Evolutionary conservation across 1,140 invertebrate genomes (phyloP), one percentile per base, ranked within the genome.

Genomic region (Pachyrhynchus sulphureomaculatus): DNA sequence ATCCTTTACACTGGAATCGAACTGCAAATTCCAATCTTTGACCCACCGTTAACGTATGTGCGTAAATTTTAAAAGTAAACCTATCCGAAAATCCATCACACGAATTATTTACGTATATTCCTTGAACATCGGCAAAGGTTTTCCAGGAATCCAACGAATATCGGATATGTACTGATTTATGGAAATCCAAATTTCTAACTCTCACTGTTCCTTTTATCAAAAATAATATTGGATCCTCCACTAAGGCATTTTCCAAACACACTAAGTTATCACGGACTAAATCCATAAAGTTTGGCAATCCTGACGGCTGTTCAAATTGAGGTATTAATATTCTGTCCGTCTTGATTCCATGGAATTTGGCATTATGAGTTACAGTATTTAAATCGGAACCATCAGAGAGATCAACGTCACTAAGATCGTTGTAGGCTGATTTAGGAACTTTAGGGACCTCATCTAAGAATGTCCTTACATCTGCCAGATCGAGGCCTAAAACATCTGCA

Each of bases 51-150:
- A 94, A 77, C 32, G 83, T 86, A 67, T 88, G 84, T 54, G 86
- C 87, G 60, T 89, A 90, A 1, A 92, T 70, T 4, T 86, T 74
- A 68, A 96, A 90, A 6, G 84, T 84, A 73, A 96, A 97, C 60
- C 88, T 88, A 74, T 98, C 95, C 10, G 93, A 94, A 65, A 93
- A 91, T 1, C 93, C 93, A 70, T 97, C 94, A 76, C 92, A 94
- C 0, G 93, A 95, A 67, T 91, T 90, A 33, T 85, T 81, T 26
- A 95, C 86, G 74, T 97, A 97, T 4, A 81, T 86, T 0, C 92
- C 86, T 67, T 87, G 85, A 48, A 93, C 78, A 67, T 98, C 95
- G 23, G 85, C 84, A 75, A 84, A 92, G 23, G 86, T 91, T 54
- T 82, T 81, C 95, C 95, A 98, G 17, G 84, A 83, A 75, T 96